Evolutionary conservation across 2,113 vertebrate species (phyloP), one percentile per base, ranked within the genome.

Genomic region (Eulacestoma nigropectus): DNA sequence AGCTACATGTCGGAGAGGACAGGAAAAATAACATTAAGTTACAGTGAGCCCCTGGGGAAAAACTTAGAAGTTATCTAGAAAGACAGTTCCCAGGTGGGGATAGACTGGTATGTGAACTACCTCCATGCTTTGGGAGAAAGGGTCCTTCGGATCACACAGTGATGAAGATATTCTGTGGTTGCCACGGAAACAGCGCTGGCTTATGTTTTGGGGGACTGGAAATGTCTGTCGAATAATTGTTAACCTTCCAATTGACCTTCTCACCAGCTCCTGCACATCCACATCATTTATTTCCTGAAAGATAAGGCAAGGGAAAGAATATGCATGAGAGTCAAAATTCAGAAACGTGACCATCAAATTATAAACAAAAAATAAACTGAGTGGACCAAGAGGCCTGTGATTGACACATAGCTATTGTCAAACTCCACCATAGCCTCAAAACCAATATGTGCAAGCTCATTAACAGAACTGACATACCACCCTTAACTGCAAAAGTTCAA

Each of bases 81-180:
- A 77, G 33, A 75, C 53, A 92, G 16, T 16, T 70, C 11, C 27
- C 15, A 53, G 10, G 47, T 20, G 35, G 29, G 64, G 82, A 85
- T 10, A 87, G 4, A 47, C 6, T 5, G 7, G n/a, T 27, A 23
- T 35, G 47, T 67, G 85, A 82, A 83, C 87, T 98, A 99, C 99
- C 99, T 99, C 99, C 96, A 99, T 98, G 93, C 98, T 99, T 75
- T 99, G 99, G 82, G 99, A 98, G 91, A 98, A 99, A 62, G 99
- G 98, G 93, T 99, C 99, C 96, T 99, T 99, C 0, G 98, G 99
- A 98, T 99, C 99, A 95, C 99, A 99, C 53, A 99, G 96, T 50
- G 99, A 99, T 81, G 98, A 99, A 98, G 99, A 99, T 96, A 99
- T 99, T 91, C 99, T 98, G 98, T 99, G 99, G 98, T 99, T 99